Percentiles rank a stretch among this genome's conserved stretches.
phyloP scores from a whole-genome alignment of 2,888 invertebrate genomes.

The Alentia gelatinosa region DNA sequence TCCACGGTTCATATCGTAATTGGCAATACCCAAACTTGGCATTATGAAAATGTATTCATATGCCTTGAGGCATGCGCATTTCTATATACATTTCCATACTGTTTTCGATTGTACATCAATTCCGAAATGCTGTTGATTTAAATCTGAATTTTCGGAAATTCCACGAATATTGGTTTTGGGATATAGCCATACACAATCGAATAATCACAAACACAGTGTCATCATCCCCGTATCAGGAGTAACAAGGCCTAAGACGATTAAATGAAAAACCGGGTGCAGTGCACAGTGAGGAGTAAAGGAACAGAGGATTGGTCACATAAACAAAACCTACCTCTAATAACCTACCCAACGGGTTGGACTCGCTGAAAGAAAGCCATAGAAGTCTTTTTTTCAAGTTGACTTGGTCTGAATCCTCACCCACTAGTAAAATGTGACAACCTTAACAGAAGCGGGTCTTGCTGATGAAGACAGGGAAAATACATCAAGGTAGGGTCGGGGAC shows the following conservation, averaged over 20 bases:
- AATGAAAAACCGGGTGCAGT: neutral
- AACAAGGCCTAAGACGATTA: neutral
- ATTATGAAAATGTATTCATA: too few relatives aligned
- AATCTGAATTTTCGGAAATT: too few relatives aligned
- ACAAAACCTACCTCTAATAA: constrained; percentile 12
- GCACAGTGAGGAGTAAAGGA: neutral
- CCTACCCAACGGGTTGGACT: constrained; percentile 10
- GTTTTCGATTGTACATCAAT: too few relatives aligned
- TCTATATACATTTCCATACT: too few relatives aligned
- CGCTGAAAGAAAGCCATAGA: constrained; percentile 1
- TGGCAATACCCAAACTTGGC: too few relatives aligned
- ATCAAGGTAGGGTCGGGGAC: neutral
- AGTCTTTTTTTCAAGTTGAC: constrained; percentile 5
- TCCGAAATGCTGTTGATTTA: too few relatives aligned
- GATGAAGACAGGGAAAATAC: neutral
- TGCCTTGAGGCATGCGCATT: too few relatives aligned
- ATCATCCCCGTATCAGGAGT: neutral
- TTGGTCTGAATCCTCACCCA: neutral
- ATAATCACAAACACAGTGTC: neutral
- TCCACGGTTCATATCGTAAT: too few relatives aligned
- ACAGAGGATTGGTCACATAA: constrained; percentile 5
- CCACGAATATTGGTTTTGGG: too few relatives aligned
- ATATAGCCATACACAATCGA: too few relatives aligned
- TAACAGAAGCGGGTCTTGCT: neutral
- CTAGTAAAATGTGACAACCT: neutral